phyloP scores from a whole-genome alignment of 2,888 invertebrate genomes.

The Hypomecis atomaria region DNA sequence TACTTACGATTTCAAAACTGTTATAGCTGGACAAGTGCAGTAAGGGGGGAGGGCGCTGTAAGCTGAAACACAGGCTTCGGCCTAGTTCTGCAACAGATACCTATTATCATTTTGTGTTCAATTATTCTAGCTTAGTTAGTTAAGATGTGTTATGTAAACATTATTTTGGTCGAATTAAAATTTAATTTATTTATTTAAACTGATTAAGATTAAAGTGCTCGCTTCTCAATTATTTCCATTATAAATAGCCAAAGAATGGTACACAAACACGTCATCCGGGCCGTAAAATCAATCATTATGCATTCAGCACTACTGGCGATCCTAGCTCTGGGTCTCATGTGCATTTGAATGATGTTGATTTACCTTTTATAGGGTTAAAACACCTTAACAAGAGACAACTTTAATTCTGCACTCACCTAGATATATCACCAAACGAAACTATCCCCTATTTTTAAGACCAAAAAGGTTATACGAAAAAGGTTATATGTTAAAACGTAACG shows the following conservation, averaged over 20 bases:
- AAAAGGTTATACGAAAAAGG: neutral
- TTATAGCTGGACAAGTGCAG: no score
- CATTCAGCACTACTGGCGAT: conserved; percentile 32
- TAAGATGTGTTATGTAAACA: no score
- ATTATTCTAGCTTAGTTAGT: no score
- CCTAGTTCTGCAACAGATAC: no score
- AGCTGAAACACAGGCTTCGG: no score
- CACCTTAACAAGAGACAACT: conserved; percentile 43
- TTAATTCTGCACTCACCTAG: neutral
- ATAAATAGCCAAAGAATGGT: conserved; percentile 24
- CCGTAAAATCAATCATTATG: conserved; percentile 43
- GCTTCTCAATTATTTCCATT: conserved; percentile 1
- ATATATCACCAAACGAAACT: conserved; percentile 1
- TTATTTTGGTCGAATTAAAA: no score
- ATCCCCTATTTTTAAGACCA: neutral
- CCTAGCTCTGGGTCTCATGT: conserved; percentile 26
- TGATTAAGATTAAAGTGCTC: neutral
- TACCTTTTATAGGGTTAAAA: conserved; percentile 66
- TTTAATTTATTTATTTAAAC: no score
- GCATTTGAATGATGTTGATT: conserved; percentile 66
- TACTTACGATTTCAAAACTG: no score
- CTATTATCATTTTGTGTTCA: no score
- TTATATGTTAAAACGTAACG: neutral
- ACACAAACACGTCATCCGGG: conserved; percentile 38
- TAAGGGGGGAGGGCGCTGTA: no score